phyloP scores from a whole-genome alignment of 2,888 invertebrate species.

The Siphlonurus alternatus region DNA sequence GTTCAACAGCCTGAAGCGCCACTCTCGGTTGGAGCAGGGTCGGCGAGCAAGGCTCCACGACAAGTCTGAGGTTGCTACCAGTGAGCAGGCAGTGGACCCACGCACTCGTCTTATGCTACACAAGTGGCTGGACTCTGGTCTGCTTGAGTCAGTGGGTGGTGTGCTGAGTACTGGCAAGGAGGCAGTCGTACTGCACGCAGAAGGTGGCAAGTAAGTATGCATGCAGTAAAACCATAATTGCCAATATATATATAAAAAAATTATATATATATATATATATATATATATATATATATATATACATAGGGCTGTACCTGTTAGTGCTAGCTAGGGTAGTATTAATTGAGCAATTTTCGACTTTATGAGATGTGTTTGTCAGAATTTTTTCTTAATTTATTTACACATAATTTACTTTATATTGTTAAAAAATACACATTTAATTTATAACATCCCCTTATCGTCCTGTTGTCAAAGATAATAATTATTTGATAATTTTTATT shows the following conservation, averaged over 20 bases:
- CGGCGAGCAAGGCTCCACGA: constrained; percentile 32
- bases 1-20: constrained; percentile 32
- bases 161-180: constrained; percentile 40
- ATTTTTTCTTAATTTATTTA: too few relatives aligned
- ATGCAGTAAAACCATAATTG: constrained; percentile 4
- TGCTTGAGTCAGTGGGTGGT: constrained; percentile 34
- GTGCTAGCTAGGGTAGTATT: too few relatives aligned
- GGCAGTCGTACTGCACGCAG: constrained; percentile 33
- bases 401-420: too few relatives aligned
- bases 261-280: too few relatives aligned
- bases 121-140: constrained; percentile 31
- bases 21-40: constrained; percentile 29
- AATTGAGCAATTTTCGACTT: too few relatives aligned
- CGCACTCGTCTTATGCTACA: constrained; percentile 34
- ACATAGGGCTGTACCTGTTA: background rate
- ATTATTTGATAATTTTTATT: too few relatives aligned
- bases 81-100: constrained; percentile 34
- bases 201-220: constrained; percentile 21
- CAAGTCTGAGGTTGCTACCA: constrained; percentile 35
- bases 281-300: too few relatives aligned
- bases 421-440: too few relatives aligned
- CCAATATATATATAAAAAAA: background rate
- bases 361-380: too few relatives aligned
- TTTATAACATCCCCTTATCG: too few relatives aligned
- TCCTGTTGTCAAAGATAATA: too few relatives aligned